Conservation (phyloP, 2,888 invertebrate genomes). For the Andrena hattorfiana region DNA sequence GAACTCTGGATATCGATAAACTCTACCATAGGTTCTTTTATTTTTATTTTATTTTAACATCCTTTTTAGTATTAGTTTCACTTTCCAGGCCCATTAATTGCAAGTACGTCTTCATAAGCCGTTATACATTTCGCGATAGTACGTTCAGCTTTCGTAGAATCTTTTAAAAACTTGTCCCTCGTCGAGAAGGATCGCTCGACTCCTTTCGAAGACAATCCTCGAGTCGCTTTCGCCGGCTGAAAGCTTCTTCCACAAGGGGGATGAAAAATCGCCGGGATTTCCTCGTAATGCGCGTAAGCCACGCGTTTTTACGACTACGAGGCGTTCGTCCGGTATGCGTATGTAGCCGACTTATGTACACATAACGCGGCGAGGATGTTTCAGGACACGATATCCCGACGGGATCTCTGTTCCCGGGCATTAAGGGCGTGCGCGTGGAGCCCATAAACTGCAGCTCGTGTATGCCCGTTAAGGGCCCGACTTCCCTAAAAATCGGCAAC, state of each 20-base stretch:
- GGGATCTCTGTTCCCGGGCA: slow-evolving; percentile 45
- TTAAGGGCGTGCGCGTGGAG: slow-evolving; percentile 51
- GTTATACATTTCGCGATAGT: too few species aligned
- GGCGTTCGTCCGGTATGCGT: slow-evolving; percentile 47
- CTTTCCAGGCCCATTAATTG: too few species aligned
- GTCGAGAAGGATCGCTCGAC: neutral
- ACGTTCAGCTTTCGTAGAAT: too few species aligned
- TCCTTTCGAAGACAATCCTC: slow-evolving; percentile 7
- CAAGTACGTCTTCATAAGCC: too few species aligned
- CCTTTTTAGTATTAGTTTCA: too few species aligned
- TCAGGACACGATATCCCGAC: slow-evolving; percentile 32
- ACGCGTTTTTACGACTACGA: slow-evolving; percentile 63
- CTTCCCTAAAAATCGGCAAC: slow-evolving; percentile 49
- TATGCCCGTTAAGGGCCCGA: slow-evolving; percentile 50
- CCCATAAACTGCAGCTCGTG: slow-evolving; percentile 49
- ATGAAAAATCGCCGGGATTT: slow-evolving; percentile 61
- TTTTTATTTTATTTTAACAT: too few species aligned
- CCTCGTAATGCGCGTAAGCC: slow-evolving; percentile 58
- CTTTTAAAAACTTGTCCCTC: neutral
- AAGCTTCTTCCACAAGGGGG: slow-evolving; percentile 7
- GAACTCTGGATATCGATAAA: neutral
- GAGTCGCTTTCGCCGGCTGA: neutral
- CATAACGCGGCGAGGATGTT: slow-evolving; percentile 45
- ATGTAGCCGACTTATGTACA: slow-evolving; percentile 38
- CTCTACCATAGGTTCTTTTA: neutral